Evolutionary conservation across 2,113 vertebrate species (phyloP), one percentile per base, ranked within the genome.

Genomic region (Artemisiospiza belli): DNA sequence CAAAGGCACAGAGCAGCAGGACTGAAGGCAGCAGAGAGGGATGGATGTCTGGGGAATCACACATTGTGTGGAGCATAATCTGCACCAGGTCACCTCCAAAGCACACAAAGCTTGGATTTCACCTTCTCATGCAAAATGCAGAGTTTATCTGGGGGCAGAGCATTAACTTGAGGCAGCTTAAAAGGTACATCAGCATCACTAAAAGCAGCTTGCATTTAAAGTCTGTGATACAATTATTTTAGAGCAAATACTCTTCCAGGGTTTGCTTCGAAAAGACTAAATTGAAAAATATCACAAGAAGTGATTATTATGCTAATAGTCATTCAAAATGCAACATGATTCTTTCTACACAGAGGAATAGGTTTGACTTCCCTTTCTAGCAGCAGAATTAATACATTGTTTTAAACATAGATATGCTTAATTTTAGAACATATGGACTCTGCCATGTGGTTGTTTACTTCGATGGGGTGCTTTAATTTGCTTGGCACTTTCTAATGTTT

Each of bases 401-500:
- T 73, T 87, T 77, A 87, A 93, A 92, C n/a, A 96, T 68, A 96
- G 73, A 69, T 57, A 81, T 7, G n/a, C 69, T 41, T 84, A 94
- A 90, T 94, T 97, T 95, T 92, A 89, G 41, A 97, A 82, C 76
- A 96, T 88, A 96, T 61, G 94, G 89, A 66, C 49, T 91, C 76
- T 55, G 75, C 91, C 84, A 83, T 68, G 78, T 95, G 81, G 70
- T 17, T 94, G 61, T 96, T 97, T 97, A 78, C 63, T 95, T 91
- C 91, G 41, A 88, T n/a, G 59, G 62, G 83, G 52, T 54, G 66
- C 84, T 96, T 94, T 94, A 83, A 94, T 96, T 96, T 96, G 66
- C 94, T 95, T 96, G 96, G 91, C 94, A 94, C 51, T 74, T 94
- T 31, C 84, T 87, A 78, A 47, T 94, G 79, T 92, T 97, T 95